These are phyloP conservation scores for Pasiphila rectangulata DNA, from an alignment of 2,888 invertebrate genomes.

Conservation along the genomic window DNA sequence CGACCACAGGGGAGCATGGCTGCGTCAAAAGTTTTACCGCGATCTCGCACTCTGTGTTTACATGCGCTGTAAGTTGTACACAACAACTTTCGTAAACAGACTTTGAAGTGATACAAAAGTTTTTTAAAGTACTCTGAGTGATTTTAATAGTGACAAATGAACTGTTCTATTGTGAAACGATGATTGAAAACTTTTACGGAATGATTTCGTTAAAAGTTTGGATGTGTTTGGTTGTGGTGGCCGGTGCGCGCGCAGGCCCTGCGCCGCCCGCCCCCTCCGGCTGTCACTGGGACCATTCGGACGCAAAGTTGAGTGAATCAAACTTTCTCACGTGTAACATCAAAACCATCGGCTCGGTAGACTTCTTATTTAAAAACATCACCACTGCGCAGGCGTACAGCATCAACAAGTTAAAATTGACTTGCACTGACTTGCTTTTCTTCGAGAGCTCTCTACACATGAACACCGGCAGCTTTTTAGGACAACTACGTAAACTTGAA, in stretches of 20 bases:
- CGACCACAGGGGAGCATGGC: constrained; percentile 80
- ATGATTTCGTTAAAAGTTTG: constrained; percentile 80
- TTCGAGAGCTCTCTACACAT: constrained; percentile 86
- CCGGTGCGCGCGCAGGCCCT: constrained; percentile 77
- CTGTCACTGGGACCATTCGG: constrained; percentile 86
- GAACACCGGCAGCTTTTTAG: constrained; percentile 82
- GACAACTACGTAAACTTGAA: constrained; percentile 85
- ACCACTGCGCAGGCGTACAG: constrained; percentile 86
- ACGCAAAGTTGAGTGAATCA: constrained; percentile 79
- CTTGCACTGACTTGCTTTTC: constrained; percentile 87
- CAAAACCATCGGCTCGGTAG: constrained; percentile 86
- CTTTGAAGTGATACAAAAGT: constrained; percentile 60
- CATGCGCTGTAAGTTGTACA: constrained; percentile 67
- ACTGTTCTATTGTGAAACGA: constrained; percentile 66
- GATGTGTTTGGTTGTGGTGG: constrained; percentile 72
- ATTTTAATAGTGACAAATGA: constrained; percentile 67
- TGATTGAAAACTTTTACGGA: constrained; percentile 70
- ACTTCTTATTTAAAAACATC: constrained; percentile 85
- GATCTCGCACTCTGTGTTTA: constrained; percentile 75
- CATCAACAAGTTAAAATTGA: constrained; percentile 84
- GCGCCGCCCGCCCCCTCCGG: constrained; percentile 84
- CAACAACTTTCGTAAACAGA: constrained; percentile 58
- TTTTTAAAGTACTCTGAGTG: constrained; percentile 53
- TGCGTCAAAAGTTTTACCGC: constrained; percentile 78
- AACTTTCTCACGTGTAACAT: constrained; percentile 85